Evolutionary conservation across 2,797 vertebrate genomes (phyloP), one percentile per base, ranked within the genome.

Genomic region (Phrynocephalus vlangalii): DNA sequence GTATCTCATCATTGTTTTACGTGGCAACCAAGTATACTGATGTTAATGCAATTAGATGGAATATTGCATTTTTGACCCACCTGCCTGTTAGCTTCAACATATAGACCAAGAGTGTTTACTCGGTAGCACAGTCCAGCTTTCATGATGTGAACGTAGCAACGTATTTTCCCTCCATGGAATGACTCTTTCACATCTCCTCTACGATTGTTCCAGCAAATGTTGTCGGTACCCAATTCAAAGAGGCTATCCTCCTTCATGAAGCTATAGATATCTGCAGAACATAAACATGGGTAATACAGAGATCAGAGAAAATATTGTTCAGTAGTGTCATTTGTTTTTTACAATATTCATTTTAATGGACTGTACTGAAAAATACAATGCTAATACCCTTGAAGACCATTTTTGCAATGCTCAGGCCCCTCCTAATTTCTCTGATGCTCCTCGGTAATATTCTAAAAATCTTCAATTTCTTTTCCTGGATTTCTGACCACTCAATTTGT

Each of bases 101-200:
- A 99, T 68, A 98, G 97, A 6, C 98, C 98, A 6, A 99, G 96
- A 2, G 98, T 99, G 94, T 98, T 99, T 90, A 99, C 98, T 18
- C 99, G 97, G 95, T 95, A 99, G 95, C 99, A 99, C 80, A 98
- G 95, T n/a, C 98, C 98, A 82, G 98, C 97, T 86, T 98, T 98
- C 97, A 99, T 98, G 86, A 99, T 97, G 92, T 99, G 98, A 87
- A 99, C 98, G 1, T 99, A 99, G 94, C 99, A 99, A 92, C 98
- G 98, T 68, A 99, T 96, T 91, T 96, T 97, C 71, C 98, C 97
- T 24, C 97, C 97, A 0, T 99, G 97, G 91, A 98, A 98, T 30
- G 98, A 97, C 90, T 98, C 98, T 83, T 96, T 96, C 96, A 97
- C 98, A 96, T 99, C 98, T 76, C 98, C 98, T 30, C 92, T 98